phyloP scores from a whole-genome alignment of 2,888 invertebrate genomes.

The Sialis fuliginosa region DNA sequence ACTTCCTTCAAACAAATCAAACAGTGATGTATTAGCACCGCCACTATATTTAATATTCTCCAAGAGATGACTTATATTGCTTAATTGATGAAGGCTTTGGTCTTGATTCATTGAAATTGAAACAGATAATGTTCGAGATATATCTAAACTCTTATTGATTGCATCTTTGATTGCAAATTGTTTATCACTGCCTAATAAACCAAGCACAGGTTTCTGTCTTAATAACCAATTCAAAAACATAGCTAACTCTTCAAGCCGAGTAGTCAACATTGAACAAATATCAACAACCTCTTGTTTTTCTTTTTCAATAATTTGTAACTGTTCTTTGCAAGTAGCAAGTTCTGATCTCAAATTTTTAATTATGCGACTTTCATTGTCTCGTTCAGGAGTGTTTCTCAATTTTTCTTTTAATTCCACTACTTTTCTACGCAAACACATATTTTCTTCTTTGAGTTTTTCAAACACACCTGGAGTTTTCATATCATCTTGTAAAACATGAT shows the following conservation, averaged over 20 bases:
- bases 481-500: background rate
- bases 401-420: conserved; percentile 13
- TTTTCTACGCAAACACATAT: conserved; percentile 15
- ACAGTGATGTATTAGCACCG: background rate
- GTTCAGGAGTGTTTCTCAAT: conserved; percentile 13
- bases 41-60: conserved; percentile 14
- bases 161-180: conserved; percentile 33
- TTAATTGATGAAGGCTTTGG: conserved; percentile 29
- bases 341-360: conserved; percentile 14
- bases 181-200: conserved; percentile 30
- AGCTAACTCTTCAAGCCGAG: conserved; percentile 44
- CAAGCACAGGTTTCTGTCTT: conserved; percentile 38
- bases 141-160: conserved; percentile 32
- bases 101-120: conserved; percentile 26
- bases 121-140: conserved; percentile 30
- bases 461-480: background rate
- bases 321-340: conserved; percentile 16
- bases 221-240: conserved; percentile 44
- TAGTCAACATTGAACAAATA: conserved; percentile 32
- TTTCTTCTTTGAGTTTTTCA: conserved; percentile 14
- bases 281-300: conserved; percentile 23
- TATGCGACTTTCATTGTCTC: conserved; percentile 8
- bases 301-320: conserved; percentile 22
- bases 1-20: conserved; percentile 21
- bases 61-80: conserved; percentile 28